These are phyloP conservation scores for Octopus sinensis DNA, from an alignment of 1,140 invertebrate species.

Conservation along the genomic window DNA sequence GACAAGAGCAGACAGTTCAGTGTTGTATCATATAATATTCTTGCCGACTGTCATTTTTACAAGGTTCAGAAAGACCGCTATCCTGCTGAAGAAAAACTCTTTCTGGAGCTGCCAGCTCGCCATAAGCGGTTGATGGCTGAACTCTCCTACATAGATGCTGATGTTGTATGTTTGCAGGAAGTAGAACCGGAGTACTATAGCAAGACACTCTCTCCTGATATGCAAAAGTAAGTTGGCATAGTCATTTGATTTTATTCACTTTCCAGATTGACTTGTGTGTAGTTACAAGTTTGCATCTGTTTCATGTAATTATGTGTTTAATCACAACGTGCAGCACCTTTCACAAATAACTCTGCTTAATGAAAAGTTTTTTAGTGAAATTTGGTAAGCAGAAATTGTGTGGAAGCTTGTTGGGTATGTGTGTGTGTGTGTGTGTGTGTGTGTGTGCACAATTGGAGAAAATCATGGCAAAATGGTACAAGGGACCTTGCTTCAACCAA, in stretches of 20 bases:
- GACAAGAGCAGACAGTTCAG: slow-evolving; percentile 43
- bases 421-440: no score
- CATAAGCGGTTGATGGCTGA: slow-evolving; percentile 48
- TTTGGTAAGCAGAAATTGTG: no score
- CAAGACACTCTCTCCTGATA: slow-evolving; percentile 34
- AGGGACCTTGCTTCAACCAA: no score
- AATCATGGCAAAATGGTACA: no score
- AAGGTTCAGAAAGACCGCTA: slow-evolving; percentile 36
- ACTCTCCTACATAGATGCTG: slow-evolving; percentile 46
- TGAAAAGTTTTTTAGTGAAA: no score
- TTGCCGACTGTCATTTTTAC: slow-evolving; percentile 51
- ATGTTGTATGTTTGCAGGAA: slow-evolving; percentile 55
- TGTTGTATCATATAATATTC: slow-evolving; percentile 53
- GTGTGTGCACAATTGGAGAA: no score
- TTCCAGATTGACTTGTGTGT: no score
- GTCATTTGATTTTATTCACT: background rate
- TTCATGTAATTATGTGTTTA: no score
- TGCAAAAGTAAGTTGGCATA: slow-evolving; percentile 38
- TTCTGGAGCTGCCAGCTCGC: slow-evolving; percentile 38
- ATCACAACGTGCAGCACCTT: no score
- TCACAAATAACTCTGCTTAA: no score
- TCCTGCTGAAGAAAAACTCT: slow-evolving; percentile 42
- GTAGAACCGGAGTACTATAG: slow-evolving; percentile 46
- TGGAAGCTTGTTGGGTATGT: no score
- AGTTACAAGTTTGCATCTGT: no score